Evolutionary conservation across 2,797 vertebrate species (phyloP).

Genomic region (Argentina silus): DNA sequence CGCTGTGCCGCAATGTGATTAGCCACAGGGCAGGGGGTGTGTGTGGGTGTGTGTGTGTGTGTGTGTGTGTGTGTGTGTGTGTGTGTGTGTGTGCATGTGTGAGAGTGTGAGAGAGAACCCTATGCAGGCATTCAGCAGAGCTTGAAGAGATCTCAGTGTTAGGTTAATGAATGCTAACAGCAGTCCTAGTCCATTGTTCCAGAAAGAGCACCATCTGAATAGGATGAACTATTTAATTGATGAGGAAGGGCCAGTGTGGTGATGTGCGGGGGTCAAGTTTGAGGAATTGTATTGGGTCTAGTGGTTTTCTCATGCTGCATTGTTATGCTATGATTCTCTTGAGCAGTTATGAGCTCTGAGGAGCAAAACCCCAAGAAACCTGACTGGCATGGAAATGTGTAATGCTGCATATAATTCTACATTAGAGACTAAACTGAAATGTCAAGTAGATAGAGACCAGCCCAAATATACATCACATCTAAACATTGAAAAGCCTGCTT

Average conservation of each 20-base stretch:
- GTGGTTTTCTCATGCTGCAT: constrained; percentile 17
- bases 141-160: constrained; percentile 14
- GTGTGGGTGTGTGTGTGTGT: constrained; percentile 22
- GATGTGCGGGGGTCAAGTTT: background rate
- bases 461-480: too few species aligned
- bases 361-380: too few species aligned
- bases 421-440: too few species aligned
- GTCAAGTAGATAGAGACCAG: too few species aligned
- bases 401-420: too few species aligned
- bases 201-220: background rate
- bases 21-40: constrained; percentile 43
- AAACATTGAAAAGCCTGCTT: too few species aligned
- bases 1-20: constrained; percentile 58
- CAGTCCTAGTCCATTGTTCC: constrained; percentile 12
- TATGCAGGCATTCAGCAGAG: constrained; percentile 5
- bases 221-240: background rate
- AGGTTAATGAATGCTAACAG: constrained; percentile 13
- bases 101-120: background rate
- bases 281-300: constrained; percentile 2
- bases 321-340: too few species aligned
- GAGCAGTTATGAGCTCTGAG: too few species aligned
- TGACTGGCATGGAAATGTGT: too few species aligned
- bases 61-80: constrained; percentile 7
- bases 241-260: background rate
- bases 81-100: constrained; percentile 18